These are phyloP conservation scores for Cinara cedri DNA, from an alignment of 2,888 invertebrate species.

Conservation along the genomic window DNA sequence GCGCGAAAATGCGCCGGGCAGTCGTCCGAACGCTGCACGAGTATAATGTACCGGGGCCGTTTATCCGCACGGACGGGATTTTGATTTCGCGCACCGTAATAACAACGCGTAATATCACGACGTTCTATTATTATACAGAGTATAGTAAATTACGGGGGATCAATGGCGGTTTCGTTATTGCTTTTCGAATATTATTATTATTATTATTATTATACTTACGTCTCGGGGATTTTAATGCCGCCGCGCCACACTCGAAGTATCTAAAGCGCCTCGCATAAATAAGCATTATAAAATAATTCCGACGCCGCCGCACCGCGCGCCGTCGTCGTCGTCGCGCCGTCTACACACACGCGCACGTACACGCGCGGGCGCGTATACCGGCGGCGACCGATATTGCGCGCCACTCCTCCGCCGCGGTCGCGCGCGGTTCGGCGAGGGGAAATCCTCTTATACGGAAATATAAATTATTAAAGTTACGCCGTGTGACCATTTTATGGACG, in stretches of 20 bases:
- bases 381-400: too few relatives aligned
- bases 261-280: constrained; percentile 55
- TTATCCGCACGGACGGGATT: neutral
- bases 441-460: constrained; percentile 55
- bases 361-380: too few relatives aligned
- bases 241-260: constrained; percentile 20
- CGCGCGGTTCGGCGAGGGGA: neutral
- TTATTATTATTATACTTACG: constrained; percentile 3
- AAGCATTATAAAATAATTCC: constrained; percentile 57
- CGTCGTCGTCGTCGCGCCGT: too few relatives aligned
- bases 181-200: constrained; percentile 28
- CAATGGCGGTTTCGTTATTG: constrained; percentile 47
- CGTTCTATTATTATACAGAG: too few relatives aligned
- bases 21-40: neutral
- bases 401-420: neutral
- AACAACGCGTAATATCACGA: neutral
- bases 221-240: constrained; percentile 51
- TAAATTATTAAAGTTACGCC: constrained; percentile 54
- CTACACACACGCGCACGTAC: too few relatives aligned
- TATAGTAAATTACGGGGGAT: constrained; percentile 2
- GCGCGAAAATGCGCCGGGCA: neutral
- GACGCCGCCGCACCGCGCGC: neutral
- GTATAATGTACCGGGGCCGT: neutral
- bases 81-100: neutral
- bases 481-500: constrained; percentile 56